phyloP scores from a whole-genome alignment of 1,140 invertebrate genomes.

The Formica selysi region DNA sequence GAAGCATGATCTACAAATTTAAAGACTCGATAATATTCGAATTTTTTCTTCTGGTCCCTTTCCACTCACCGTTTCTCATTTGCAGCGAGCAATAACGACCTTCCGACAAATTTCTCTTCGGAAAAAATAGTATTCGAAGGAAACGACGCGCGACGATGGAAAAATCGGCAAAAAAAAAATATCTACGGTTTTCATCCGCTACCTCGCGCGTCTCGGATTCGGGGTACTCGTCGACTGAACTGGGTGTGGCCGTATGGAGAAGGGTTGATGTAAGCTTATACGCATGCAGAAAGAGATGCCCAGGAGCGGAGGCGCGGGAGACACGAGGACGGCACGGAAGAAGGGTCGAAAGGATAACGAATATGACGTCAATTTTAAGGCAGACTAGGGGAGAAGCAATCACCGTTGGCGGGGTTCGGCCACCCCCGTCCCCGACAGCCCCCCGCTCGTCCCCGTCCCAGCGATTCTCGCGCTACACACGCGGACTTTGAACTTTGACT shows the following conservation, averaged over 20 bases:
- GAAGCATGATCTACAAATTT: conserved; percentile 42
- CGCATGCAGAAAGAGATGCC: conserved; percentile 78
- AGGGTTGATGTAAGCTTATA: conserved; percentile 79
- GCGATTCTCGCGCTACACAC: conserved; percentile 73
- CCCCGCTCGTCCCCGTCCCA: conserved; percentile 34
- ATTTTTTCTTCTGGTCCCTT: background rate
- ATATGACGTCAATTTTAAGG: conserved; percentile 86
- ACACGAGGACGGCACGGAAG: conserved; percentile 77
- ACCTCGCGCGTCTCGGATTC: conserved; percentile 67
- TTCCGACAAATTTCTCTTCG: conserved; percentile 27
- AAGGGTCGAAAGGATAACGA: conserved; percentile 86
- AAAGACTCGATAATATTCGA: conserved; percentile 37
- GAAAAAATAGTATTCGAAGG: conserved; percentile 42
- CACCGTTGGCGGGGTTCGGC: conserved; percentile 78
- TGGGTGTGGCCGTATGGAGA: conserved; percentile 77
- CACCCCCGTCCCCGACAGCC: conserved; percentile 60
- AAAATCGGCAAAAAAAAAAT: conserved; percentile 39
- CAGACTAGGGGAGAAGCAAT: conserved; percentile 82
- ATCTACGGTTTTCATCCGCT: conserved; percentile 67
- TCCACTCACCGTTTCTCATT: conserved; percentile 44
- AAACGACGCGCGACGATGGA: conserved; percentile 39
- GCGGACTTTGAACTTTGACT: conserved; percentile 80
- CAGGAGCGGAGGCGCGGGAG: conserved; percentile 72
- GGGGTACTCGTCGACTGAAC: conserved; percentile 68
- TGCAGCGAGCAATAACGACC: conserved; percentile 30